phyloP scores from a whole-genome alignment of 1,140 invertebrate species.

The Drosophila ironensis region DNA sequence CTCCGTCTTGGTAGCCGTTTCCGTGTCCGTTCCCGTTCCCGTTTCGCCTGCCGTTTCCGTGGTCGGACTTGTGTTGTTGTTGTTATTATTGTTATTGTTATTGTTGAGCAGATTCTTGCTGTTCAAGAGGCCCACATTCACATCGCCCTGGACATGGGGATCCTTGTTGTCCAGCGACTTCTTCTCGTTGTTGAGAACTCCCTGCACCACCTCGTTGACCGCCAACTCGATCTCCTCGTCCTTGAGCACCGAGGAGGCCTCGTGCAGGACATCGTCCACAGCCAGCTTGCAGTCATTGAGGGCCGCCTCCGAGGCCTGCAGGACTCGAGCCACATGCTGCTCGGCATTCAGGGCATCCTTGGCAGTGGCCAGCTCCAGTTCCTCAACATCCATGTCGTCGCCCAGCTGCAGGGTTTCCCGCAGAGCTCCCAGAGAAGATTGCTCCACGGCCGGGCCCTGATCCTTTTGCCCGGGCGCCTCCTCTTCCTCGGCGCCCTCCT shows the following conservation, averaged over 20 bases:
- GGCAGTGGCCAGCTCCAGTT: constrained; percentile 80
- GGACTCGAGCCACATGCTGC: constrained; percentile 85
- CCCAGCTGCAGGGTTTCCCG: constrained; percentile 62
- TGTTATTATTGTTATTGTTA: constrained; percentile 53
- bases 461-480: constrained; percentile 22
- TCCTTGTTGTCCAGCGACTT: constrained; percentile 37
- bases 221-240: constrained; percentile 83
- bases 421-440: constrained; percentile 34
- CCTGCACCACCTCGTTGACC: constrained; percentile 83
- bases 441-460: neutral
- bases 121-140: constrained; percentile 70
- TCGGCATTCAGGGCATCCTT: constrained; percentile 81
- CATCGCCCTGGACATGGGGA: constrained; percentile 16
- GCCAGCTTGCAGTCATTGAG: constrained; percentile 82
- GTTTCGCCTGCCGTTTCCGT: neutral
- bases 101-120: constrained; percentile 76
- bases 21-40: neutral
- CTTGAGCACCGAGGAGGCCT: constrained; percentile 83
- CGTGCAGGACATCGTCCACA: constrained; percentile 71
- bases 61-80: constrained; percentile 27
- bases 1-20: neutral
- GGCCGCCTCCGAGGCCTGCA: constrained; percentile 84
- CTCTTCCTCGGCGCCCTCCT: neutral
- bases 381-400: constrained; percentile 80
- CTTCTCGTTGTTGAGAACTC: constrained; percentile 77